A percentile compares a stretch with the other conserved stretches of the same genome.
Conservation (phyloP, 1,140 invertebrate species). For the Conus ventricosus region DNA sequence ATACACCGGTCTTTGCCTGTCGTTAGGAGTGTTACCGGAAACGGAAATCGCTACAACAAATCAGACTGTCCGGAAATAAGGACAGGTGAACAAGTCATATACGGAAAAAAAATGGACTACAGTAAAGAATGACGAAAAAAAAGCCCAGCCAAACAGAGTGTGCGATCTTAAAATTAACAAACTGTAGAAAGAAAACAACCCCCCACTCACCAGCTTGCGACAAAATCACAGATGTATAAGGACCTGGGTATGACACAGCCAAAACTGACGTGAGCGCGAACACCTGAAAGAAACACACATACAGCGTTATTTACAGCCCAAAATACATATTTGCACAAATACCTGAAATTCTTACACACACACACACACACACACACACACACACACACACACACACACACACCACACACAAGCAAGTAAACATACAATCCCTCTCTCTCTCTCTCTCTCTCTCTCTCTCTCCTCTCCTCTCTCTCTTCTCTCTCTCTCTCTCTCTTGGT, state of each 20-base stretch:
- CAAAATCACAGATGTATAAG: constrained; percentile 23
- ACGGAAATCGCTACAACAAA: too few relatives aligned
- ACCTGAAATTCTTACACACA: constrained; percentile 2
- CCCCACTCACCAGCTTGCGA: background rate
- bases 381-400: background rate
- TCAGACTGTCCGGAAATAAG: too few relatives aligned
- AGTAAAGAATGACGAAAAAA: background rate
- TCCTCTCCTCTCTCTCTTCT: too few relatives aligned
- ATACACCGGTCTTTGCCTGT: too few relatives aligned
- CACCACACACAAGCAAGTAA: background rate
- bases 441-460: too few relatives aligned
- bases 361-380: background rate
- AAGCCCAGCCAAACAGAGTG: too few relatives aligned
- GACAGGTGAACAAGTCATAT: too few relatives aligned
- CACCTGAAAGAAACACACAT: background rate
- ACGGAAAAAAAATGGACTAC: background rate
- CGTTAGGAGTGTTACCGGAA: too few relatives aligned
- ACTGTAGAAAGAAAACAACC: too few relatives aligned
- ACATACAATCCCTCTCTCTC: background rate
- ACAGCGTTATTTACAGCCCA: background rate
- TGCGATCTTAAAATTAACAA: too few relatives aligned
- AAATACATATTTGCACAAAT: background rate
- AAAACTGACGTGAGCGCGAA: background rate
- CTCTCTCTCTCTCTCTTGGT: too few relatives aligned
- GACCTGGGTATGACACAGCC: background rate